These are phyloP conservation scores for Nestor notabilis DNA, from an alignment of 2,113 vertebrate genomes.

Conservation along the genomic window DNA sequence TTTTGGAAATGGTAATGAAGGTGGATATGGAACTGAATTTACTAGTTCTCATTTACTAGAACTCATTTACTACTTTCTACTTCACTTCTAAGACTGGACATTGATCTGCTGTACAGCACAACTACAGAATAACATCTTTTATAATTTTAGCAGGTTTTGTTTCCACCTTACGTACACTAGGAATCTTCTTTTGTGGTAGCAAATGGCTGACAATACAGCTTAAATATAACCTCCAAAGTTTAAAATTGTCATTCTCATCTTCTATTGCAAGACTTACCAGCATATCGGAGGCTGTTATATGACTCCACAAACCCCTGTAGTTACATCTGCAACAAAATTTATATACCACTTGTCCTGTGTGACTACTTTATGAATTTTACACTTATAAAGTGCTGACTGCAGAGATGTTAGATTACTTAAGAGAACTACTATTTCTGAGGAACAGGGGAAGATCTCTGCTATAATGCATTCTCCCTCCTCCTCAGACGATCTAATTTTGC, in stretches of 20 bases:
- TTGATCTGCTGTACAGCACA: not conserved
- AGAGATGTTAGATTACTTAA: constrained; percentile 2
- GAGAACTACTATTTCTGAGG: not conserved
- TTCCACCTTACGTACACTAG: not conserved
- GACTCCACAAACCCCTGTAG: not conserved
- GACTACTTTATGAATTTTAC: constrained; percentile 20
- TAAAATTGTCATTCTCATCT: not conserved
- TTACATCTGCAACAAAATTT: not conserved
- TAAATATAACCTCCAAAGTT: not conserved
- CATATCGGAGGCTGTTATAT: not conserved
- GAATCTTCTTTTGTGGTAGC: not conserved
- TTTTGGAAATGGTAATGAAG: not conserved
- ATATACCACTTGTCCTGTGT: not conserved
- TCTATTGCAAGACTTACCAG: not conserved
- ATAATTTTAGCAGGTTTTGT: not conserved
- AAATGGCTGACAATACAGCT: not conserved
- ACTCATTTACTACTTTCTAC: not conserved
- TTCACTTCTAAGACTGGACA: not conserved
- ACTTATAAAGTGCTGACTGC: not conserved
- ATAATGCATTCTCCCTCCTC: not conserved
- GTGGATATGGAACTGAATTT: not conserved
- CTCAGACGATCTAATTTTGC: not conserved
- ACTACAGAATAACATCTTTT: not conserved
- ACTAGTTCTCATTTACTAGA: not conserved
- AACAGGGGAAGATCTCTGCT: not conserved